phyloP scores from a whole-genome alignment of 2,888 invertebrate species.

The Rotaria sp. region DNA sequence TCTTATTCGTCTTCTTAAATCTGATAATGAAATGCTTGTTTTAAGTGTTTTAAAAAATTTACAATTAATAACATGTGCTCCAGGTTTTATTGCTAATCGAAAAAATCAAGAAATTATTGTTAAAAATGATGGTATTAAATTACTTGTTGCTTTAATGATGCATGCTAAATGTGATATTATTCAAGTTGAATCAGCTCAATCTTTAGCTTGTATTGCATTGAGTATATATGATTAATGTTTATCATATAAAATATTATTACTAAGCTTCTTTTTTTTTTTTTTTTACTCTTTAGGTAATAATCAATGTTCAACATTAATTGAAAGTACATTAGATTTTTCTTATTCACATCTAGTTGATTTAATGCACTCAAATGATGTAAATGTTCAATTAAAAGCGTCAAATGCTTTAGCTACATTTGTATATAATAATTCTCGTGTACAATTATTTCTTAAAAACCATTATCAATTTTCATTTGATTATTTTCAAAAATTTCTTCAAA shows the following conservation, averaged over 20 bases:
- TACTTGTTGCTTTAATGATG: slow-evolving; percentile 51
- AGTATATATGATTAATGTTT: no score
- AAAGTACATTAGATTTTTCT: slow-evolving; percentile 15
- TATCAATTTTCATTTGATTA: slow-evolving; percentile 52
- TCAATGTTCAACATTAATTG: background rate
- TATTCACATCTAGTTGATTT: background rate
- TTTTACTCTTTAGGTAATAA: background rate
- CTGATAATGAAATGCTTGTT: slow-evolving; percentile 51
- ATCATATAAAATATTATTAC: no score
- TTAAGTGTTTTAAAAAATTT: slow-evolving; percentile 50
- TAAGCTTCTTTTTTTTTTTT: no score
- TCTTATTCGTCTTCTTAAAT: slow-evolving; percentile 48
- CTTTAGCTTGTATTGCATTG: slow-evolving; percentile 50
- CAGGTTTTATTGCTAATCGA: slow-evolving; percentile 50
- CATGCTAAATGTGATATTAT: slow-evolving; percentile 50
- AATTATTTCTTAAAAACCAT: slow-evolving; percentile 50
- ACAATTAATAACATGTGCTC: slow-evolving; percentile 49
- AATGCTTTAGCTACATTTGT: slow-evolving; percentile 52
- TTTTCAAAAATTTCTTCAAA: slow-evolving; percentile 51
- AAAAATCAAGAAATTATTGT: slow-evolving; percentile 49
- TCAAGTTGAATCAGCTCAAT: slow-evolving; percentile 52
- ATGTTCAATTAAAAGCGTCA: slow-evolving; percentile 48
- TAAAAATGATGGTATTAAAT: slow-evolving; percentile 49
- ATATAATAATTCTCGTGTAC: slow-evolving; percentile 51
- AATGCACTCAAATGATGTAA: background rate